Base-by-base conservation (phyloP, 2,888 invertebrate genomes). In the Drosophila parthenogenetica region DNA sequence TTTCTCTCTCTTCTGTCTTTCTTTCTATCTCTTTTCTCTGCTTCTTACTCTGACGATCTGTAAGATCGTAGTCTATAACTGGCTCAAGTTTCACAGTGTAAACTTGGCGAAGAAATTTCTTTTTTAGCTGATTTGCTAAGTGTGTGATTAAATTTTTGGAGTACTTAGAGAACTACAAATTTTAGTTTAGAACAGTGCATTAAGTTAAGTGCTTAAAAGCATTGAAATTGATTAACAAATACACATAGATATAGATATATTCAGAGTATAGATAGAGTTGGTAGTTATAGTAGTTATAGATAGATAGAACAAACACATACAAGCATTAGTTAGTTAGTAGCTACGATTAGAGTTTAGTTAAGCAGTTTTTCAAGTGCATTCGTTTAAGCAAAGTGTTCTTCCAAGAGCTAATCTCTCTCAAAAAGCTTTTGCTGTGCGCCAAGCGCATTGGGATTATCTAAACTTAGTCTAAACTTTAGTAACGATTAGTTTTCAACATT, bases 281-380 rank as follows among this genome's bases (percentile, higher is more conserved):
- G 51, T 66, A 46, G 29, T 58, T 57, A 62, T 67, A 73, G 69
- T 69, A 25, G 19, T 54, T 58, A 43, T 50, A 32, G 37, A 35
- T 57, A 57, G 57, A n/a, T 57, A 65, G 74, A 69, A 77, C 81
- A 79, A 76, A 79, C 79, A 76, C 76, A 79, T 76, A 79, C 79
- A 79, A 75, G 76, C 76, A 76, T 69, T 59, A 61, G 53, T 54
- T 65, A 55, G 45, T 61, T 65, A 61, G 45, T 49, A 62, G 13
- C 25, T 60, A 54, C 40, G 32, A 48, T 50, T 55, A 69, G 55
- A 77, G 37, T 48, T 61, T 10, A 40, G 35, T 68, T 78, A 22
- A 46, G 50, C 61, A 60, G 67, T 57, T 68, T 75, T 46, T 49
- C 32, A 42, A 67, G 79, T 79, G 80, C 77, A n/a, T n/a, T n/a